Evolutionary conservation across 2,113 vertebrate species (phyloP), one percentile per base, ranked within the genome.

Genomic region (Corythornis madagascariensis): DNA sequence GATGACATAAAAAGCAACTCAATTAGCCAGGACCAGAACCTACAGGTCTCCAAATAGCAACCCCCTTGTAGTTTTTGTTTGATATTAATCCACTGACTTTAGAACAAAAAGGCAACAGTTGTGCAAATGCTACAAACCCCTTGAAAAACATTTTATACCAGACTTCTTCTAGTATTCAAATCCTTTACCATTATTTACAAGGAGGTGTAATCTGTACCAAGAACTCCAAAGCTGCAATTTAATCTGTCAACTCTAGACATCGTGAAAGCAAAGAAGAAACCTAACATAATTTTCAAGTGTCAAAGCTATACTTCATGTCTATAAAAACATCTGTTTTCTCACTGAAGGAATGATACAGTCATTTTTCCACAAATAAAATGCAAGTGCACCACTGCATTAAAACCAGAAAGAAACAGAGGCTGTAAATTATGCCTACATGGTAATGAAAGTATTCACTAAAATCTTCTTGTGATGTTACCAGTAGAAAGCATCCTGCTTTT

Each of bases 361-460:
- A 7, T 38, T 90, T 91, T 83, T 75, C 28, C 35, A 22, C 25
- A 73, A 75, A 86, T 1, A 19, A 78, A 86, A 82, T n/a, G 13
- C 6, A 81, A 75, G 45, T 52, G 66, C 4, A 77, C 4, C 10
- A 43, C 28, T 11, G 47, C 4, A 29, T 7, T 8, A 61, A 74
- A 92, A 38, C 20, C 28, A 38, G 24, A 13, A 20, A 65, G 19
- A 92, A 89, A 56, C 2, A 40, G 8, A 16, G 16, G 9, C 24
- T 64, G 0, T 12, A 80, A 83, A 12, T 65, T 80, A 45, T 18
- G 6, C 17, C 48, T 56, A 56, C 0, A 0, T 31, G 38, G 43
- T 78, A 73, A 67, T 40, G 22, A 55, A 92, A 77, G 7, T 13
- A 77, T 60, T 71, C 50, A 43, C 18, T 61, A 71, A 84, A 57